Percentiles rank a stretch among this genome's conserved stretches.
Evolutionary conservation across 2,113 vertebrate genomes (phyloP).

Genomic region (Alouatta palliata): DNA sequence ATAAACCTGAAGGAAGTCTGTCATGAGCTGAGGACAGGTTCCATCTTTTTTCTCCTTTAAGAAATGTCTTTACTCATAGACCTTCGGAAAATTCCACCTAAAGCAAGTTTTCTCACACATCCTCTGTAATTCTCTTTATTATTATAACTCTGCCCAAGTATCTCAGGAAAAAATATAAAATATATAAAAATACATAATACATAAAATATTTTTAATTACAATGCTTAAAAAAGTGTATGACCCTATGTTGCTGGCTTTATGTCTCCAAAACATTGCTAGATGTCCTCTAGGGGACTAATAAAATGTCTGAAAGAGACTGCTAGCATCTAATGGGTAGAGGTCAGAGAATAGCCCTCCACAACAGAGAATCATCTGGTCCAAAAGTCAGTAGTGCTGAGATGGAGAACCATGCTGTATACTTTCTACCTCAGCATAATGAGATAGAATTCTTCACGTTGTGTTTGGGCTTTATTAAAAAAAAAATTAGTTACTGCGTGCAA

Average conservation of each 20-base stretch:
- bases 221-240: not conserved
- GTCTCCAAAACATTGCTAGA: not conserved
- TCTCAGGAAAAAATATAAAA: not conserved
- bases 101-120: not conserved
- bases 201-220: not conserved
- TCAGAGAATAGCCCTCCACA: not conserved
- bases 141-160: not conserved
- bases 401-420: not conserved
- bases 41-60: constrained; percentile 4
- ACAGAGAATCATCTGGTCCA: not conserved
- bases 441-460: not conserved
- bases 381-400: not conserved
- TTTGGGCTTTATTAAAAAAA: not conserved
- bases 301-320: not conserved
- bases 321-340: not conserved
- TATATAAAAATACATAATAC: not conserved
- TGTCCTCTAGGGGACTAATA: too few species aligned
- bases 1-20: not conserved
- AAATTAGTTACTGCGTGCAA: not conserved
- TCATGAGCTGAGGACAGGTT: not conserved
- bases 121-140: not conserved
- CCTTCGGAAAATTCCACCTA: constrained; percentile 30
- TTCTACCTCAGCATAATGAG: not conserved
- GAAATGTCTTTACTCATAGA: not conserved
- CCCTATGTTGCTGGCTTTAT: not conserved